Conservation (phyloP, 2,797 vertebrate species). For the Orestias chungarensis region DNA sequence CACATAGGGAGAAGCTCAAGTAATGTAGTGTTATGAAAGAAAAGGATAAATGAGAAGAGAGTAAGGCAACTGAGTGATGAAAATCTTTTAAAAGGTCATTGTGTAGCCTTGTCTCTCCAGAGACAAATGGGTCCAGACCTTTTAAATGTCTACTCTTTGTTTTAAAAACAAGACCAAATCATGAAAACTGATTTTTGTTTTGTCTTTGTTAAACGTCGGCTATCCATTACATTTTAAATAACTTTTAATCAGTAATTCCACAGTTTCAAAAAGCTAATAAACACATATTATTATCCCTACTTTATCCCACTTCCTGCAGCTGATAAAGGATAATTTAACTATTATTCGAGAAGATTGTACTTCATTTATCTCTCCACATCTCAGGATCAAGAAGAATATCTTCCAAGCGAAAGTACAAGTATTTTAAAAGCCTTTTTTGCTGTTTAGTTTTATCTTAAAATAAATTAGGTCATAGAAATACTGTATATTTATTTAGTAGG, state of each 20-base stretch:
- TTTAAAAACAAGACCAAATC: neutral
- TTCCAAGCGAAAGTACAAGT: neutral
- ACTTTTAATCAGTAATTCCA: conserved; percentile 18
- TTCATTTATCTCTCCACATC: neutral
- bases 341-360: neutral
- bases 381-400: neutral
- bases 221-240: conserved; percentile 28
- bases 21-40: conserved; percentile 4
- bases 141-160: conserved; percentile 3
- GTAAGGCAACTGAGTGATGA: conserved; percentile 17
- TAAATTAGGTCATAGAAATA: neutral
- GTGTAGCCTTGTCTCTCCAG: conserved; percentile 29
- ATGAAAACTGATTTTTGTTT: neutral
- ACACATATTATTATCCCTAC: conserved; percentile 27
- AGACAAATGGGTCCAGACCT: conserved; percentile 41
- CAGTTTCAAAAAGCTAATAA: conserved; percentile 25
- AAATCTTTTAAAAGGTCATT: conserved; percentile 43
- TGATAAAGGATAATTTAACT: conserved; percentile 26
- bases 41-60: conserved; percentile 6
- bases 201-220: conserved; percentile 26
- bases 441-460: neutral
- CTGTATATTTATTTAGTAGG: neutral
- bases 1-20: conserved; percentile 7
- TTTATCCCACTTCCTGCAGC: neutral
- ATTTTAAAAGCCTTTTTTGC: neutral